phyloP scores from a whole-genome alignment of 2,888 invertebrate species.

The Apodemia mormo region DNA sequence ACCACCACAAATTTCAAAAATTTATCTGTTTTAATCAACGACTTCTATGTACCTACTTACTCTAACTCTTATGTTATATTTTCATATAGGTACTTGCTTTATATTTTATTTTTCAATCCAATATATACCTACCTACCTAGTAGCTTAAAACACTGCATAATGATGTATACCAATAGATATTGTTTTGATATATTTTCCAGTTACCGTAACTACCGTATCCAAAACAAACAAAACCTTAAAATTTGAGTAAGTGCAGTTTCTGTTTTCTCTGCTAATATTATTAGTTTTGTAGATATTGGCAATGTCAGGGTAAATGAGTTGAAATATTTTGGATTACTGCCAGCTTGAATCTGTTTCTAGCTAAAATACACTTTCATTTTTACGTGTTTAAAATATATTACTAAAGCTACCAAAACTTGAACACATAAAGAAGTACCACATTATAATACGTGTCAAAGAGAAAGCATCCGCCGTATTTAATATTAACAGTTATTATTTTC shows the following conservation, averaged over 20 bases:
- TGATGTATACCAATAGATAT: too few relatives aligned
- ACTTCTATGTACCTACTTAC: too few relatives aligned
- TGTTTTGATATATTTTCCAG: too few relatives aligned
- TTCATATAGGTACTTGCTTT: too few relatives aligned
- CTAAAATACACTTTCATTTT: conserved; percentile 11
- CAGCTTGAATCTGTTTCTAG: not conserved
- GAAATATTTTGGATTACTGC: conserved; percentile 3
- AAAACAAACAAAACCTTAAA: too few relatives aligned
- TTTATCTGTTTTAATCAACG: too few relatives aligned
- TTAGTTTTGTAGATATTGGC: not conserved
- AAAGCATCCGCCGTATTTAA: conserved; percentile 11
- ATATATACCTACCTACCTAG: too few relatives aligned
- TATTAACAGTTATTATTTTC: conserved; percentile 18
- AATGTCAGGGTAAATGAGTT: not conserved
- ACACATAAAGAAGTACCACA: not conserved
- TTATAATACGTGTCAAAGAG: conserved; percentile 18
- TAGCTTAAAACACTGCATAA: too few relatives aligned
- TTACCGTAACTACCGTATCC: too few relatives aligned
- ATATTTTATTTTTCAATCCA: too few relatives aligned
- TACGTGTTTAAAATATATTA: not conserved
- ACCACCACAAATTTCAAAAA: too few relatives aligned
- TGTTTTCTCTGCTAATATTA: not conserved
- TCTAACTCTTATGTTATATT: too few relatives aligned
- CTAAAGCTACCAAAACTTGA: not conserved
- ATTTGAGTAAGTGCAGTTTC: not conserved